Evolutionary conservation across 35 echinoderm and acorn worm genomes (phyloP), one percentile per base, ranked within the genome.

Genomic region (Apostichopus japonicus): DNA sequence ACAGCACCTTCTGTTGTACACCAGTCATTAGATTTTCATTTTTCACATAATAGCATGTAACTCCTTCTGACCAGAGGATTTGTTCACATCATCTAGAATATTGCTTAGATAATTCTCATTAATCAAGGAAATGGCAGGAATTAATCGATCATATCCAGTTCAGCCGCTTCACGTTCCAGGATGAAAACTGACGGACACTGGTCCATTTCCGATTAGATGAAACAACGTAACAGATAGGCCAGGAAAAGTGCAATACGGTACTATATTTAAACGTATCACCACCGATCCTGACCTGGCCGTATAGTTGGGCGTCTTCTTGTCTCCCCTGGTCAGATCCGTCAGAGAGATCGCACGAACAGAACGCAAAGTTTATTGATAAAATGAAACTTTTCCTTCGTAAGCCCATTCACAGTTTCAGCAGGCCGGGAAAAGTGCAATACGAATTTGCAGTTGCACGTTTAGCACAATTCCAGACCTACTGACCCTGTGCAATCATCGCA

Each of bases 401-500:
- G 33, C 33, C 33, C 33, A 44, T 19, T 61, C 71, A 75, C 71
- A 72, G 77, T 17, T 91, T 91, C 53, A 22, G 90, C 90, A 91
- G 90, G 90, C 90, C 90, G 90, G 90, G 90, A 91, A 91, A 91
- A 91, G 90, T 91, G 90, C 90, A 91, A 91, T 91, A 78, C 25
- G 90, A 78, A 65, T 15, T 78, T 17, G 24, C 22, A 19, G 33
- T 13, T 89, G 8, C 2, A 91, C 90, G 51, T 77, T 78, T 91
- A 17, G 53, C 71, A 91, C 90, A 22, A 52, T 16, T 78, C 71
- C 90, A 17, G 52, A 91, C 90, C 90, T 91, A 53, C 19, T 53
- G 79, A 79, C 53, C 4, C 75, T 54, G 4, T 56, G 24, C 15
- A 65, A 57, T 87, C 79, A 75, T 7, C 2, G n/a, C 21, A 75